A percentile compares a stretch with the other conserved stretches of the same genome.
phyloP scores from a whole-genome alignment of 2,888 invertebrate species.

The Ophion ventricosus region DNA sequence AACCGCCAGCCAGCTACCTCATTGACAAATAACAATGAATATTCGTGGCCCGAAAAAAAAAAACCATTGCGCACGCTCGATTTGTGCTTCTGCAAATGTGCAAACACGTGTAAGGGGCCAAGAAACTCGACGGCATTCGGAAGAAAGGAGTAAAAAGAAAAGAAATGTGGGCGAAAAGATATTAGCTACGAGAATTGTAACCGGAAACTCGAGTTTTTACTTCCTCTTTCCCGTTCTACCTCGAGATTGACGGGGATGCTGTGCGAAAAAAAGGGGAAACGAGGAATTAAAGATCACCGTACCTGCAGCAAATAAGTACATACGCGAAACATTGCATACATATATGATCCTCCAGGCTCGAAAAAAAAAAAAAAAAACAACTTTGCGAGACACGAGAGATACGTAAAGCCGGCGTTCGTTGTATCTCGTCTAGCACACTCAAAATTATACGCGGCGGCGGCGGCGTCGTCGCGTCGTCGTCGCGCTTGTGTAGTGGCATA shows the following conservation, averaged over 20 bases:
- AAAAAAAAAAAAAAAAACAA: not conserved
- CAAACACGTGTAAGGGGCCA: slow-evolving; percentile 19
- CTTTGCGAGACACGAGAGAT: slow-evolving; percentile 18
- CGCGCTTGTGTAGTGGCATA: slow-evolving; percentile 31
- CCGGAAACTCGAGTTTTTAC: slow-evolving; percentile 27
- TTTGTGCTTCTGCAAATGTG: not conserved
- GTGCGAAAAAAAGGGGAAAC: not conserved
- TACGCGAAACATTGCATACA: not conserved
- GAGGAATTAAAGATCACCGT: not conserved
- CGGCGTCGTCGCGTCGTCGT: slow-evolving; percentile 48
- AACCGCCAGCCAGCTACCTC: slow-evolving; percentile 24
- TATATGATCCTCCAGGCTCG: not conserved
- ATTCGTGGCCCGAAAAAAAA: slow-evolving; percentile 2
- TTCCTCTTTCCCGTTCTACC: not conserved
- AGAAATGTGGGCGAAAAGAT: not conserved
- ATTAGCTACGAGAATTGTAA: slow-evolving; percentile 28
- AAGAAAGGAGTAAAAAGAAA: not conserved
- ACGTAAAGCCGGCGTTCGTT: slow-evolving; percentile 54
- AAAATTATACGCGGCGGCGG: slow-evolving; percentile 62
- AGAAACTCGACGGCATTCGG: slow-evolving; percentile 16
- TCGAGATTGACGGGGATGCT: not conserved
- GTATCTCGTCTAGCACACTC: slow-evolving; percentile 50
- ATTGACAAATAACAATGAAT: not conserved
- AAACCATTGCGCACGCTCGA: not conserved
- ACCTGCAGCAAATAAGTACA: not conserved